Base-by-base conservation (phyloP, 1,140 invertebrate genomes). In the Bombus turneri region DNA sequence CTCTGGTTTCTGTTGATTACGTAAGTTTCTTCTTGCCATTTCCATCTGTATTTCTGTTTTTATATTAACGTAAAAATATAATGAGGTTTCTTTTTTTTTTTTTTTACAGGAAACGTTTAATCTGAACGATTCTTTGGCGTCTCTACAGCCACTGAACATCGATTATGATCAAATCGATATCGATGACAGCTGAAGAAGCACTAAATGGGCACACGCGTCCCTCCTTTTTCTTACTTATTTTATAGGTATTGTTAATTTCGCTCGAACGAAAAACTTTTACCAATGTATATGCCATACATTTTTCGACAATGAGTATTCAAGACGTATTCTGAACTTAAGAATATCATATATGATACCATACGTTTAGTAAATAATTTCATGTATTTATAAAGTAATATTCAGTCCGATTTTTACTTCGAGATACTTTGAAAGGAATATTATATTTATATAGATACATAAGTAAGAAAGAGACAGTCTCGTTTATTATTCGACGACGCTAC, bases 1-100 rank as follows among this genome's bases (percentile, higher is more conserved):
- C 92, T 28, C 94, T 96, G 22, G 90, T 94, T 12, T 91, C 94
- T 53, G 94, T 96, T 0, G 95, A 96, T 92, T 95, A 95, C 87
- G 95, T 96, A 91, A 96, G 95, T 94, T 90, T 93, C 9, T 2
- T 93, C 72, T 92, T 93, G 88, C 85, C 59, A 76, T 15, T n/a
- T 66, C 12, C 25, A 39, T 10, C 22, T 18, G 34, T 28, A 8
- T 34, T 34, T 57, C 31, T 31, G 25, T 28, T 59, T 34, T 28
- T 34, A 41, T 5, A 53, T 47, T 15, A n/a, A 13, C 12, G 4
- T 15, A 5, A 47, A 10, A 25, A 13, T 18, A 31, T 8, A 53
- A n/a, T 2, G 6, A 15, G 1, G 6, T 39, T 41, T 12, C 39
- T 76, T 89, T 85, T 86, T 9, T 37, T 37, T 37, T 3, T 37